phyloP scores from a whole-genome alignment of 1,140 invertebrate species.

The Neodiprion pinetum region DNA sequence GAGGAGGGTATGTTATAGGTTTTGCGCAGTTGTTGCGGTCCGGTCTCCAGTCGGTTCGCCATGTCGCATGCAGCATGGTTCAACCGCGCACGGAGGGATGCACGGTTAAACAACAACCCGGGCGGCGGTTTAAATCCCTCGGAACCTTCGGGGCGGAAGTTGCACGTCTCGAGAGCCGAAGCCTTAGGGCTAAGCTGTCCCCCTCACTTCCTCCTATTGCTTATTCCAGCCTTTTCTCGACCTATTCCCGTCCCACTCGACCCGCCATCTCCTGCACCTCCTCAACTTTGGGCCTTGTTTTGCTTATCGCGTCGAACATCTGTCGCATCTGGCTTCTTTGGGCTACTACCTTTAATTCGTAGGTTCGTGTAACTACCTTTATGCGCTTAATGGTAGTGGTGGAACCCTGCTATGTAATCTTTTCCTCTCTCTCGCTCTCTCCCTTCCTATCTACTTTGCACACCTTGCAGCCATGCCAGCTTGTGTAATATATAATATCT shows the following conservation, averaged over 20 bases:
- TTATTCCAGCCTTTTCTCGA: neutral
- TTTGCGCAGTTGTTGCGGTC: no score
- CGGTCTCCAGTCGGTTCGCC: no score
- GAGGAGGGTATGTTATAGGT: neutral
- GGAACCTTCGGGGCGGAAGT: neutral
- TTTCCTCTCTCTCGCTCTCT: conserved; percentile 9
- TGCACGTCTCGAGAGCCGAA: neutral
- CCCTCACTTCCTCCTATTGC: neutral
- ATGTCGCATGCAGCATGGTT: conserved; percentile 6
- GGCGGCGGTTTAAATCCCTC: neutral
- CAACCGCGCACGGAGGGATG: no score
- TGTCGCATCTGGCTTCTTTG: neutral
- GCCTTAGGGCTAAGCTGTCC: neutral
- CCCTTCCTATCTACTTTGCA: conserved; percentile 19
- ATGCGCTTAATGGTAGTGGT: neutral
- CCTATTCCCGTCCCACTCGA: neutral
- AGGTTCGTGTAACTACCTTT: neutral
- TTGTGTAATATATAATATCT: neutral
- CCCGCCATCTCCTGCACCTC: neutral
- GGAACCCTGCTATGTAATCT: conserved; percentile 22
- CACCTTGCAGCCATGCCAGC: neutral
- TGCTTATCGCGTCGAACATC: conserved; percentile 2
- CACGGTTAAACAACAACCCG: no score
- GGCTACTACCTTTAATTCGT: conserved; percentile 3
- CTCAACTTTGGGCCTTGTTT: neutral